Evolutionary conservation across 2,888 invertebrate genomes (phyloP).

Genomic region (Caenorhabditis parvicauda): DNA sequence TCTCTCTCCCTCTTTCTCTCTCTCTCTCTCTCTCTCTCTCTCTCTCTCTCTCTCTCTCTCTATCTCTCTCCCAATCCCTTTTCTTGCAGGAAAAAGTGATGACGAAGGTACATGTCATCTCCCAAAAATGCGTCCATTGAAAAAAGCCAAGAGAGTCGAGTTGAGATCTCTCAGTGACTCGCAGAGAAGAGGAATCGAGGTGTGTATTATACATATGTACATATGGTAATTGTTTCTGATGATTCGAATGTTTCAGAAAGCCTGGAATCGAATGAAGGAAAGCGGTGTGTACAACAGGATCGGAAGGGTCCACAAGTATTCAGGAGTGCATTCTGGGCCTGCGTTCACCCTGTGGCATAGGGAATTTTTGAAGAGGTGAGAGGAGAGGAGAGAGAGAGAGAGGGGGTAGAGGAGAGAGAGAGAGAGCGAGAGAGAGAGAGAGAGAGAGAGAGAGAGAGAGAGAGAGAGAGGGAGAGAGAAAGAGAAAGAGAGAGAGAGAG

Average conservation of each 20-base stretch:
- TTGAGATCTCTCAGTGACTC: conserved; percentile 33
- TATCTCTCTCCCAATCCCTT: no score
- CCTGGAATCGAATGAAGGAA: conserved; percentile 43
- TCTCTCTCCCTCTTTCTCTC: no score
- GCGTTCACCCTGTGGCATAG: conserved; percentile 57
- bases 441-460: no score
- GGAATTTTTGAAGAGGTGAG: conserved; percentile 52
- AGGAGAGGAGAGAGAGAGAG: background rate
- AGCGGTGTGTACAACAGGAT: conserved; percentile 46
- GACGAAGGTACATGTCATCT: conserved; percentile 22
- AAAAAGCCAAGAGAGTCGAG: conserved; percentile 39
- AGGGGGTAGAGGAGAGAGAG: no score
- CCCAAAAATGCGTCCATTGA: conserved; percentile 29
- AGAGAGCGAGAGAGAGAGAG: no score
- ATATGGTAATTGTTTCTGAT: background rate
- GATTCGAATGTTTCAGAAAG: conserved; percentile 22
- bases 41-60: no score
- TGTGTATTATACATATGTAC: background rate
- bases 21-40: no score
- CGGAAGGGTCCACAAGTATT: conserved; percentile 45
- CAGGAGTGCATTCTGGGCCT: conserved; percentile 57
- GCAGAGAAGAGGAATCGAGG: conserved; percentile 15
- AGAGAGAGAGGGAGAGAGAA: no score
- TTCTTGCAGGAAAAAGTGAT: background rate
- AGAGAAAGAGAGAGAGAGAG: background rate